A percentile compares a stretch with the other conserved stretches of the same genome.
phyloP scores from a whole-genome alignment of 2,797 vertebrate species.

The Cottoperca gobio region DNA sequence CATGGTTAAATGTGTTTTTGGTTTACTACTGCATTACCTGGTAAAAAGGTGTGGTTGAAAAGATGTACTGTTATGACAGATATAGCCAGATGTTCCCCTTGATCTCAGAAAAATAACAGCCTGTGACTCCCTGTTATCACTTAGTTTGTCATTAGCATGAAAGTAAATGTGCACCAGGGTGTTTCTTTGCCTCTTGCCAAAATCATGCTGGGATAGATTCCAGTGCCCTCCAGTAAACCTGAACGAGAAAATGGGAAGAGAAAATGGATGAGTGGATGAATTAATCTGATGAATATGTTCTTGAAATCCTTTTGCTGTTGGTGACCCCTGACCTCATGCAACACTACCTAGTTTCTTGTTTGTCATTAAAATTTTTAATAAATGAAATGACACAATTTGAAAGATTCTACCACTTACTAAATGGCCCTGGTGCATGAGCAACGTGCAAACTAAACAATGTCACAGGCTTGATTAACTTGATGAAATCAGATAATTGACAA shows the following conservation, averaged over 20 bases:
- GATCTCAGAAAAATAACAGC: not conserved
- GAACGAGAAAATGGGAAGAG: not conserved
- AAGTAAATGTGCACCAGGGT: not conserved
- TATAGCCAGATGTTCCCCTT: not conserved
- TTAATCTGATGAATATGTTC: not conserved
- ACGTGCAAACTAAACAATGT: too few relatives aligned
- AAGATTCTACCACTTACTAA: not conserved
- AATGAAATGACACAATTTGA: not conserved
- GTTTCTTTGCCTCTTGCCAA: not conserved
- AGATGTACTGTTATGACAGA: not conserved
- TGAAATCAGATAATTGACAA: too few relatives aligned
- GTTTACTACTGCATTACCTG: not conserved
- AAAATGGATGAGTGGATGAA: not conserved
- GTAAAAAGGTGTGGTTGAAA: not conserved
- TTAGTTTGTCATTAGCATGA: slow-evolving; percentile 4
- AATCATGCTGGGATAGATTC: not conserved
- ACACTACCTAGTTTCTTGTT: not conserved
- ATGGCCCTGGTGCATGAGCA: not conserved
- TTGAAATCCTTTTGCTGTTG: not conserved
- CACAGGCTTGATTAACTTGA: too few relatives aligned
- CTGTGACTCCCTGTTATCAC: not conserved
- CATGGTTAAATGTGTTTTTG: not conserved
- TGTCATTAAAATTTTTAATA: not conserved
- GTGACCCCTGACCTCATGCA: not conserved
- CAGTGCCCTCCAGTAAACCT: not conserved